Conservation (phyloP, 2,888 invertebrate species). For the Chrysolina americana region DNA sequence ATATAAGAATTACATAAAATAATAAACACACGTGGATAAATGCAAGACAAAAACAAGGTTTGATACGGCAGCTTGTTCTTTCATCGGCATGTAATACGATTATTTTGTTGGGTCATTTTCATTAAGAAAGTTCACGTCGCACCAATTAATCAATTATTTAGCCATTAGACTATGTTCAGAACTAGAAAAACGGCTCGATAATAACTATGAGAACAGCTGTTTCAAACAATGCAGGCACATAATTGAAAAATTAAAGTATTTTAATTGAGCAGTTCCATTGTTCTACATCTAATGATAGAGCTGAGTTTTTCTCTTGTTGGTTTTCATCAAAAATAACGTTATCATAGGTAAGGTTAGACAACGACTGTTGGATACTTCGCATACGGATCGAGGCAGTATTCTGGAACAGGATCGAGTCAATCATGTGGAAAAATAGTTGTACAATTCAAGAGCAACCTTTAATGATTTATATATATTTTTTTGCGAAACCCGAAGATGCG, state of each 20-base stretch:
- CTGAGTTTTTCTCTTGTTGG: too few relatives aligned
- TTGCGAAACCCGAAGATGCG: too few relatives aligned
- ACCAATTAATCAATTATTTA: slow-evolving; percentile 8
- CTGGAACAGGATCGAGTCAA: too few relatives aligned
- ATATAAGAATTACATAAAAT: neutral
- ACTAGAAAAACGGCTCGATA: neutral
- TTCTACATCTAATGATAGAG: too few relatives aligned
- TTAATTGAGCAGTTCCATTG: neutral
- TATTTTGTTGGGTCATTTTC: neutral
- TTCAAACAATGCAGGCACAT: neutral
- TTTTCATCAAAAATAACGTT: too few relatives aligned
- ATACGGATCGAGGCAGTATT: too few relatives aligned
- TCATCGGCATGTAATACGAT: neutral
- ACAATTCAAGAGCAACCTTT: too few relatives aligned
- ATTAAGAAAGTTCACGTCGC: neutral
- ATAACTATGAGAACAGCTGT: neutral
- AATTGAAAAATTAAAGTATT: neutral
- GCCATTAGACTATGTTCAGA: neutral
- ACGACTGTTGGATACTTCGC: too few relatives aligned
- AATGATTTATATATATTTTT: too few relatives aligned
- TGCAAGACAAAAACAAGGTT: neutral
- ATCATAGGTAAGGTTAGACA: too few relatives aligned
- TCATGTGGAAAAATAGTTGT: too few relatives aligned
- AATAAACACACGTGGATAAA: neutral
- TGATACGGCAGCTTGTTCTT: neutral